Conservation (phyloP, 2,113 vertebrate species). For the Promerops cafer region DNA sequence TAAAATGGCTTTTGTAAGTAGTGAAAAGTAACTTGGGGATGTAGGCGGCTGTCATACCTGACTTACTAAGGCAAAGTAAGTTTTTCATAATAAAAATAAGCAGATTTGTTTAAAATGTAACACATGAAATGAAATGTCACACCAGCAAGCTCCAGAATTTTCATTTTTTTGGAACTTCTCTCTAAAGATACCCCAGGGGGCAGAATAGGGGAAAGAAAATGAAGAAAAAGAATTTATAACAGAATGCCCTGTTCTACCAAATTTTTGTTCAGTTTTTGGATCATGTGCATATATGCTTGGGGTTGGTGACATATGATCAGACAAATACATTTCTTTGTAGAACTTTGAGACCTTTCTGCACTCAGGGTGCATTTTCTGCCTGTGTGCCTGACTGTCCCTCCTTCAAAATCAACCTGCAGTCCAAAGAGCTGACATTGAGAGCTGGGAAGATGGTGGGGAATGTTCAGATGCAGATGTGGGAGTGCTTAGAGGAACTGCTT, state of each 20-base stretch:
- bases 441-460: not conserved
- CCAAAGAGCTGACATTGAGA: not conserved
- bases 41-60: not conserved
- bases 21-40: conserved; percentile 34
- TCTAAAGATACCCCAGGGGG: not conserved
- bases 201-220: not conserved
- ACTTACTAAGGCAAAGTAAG: conserved; percentile 1
- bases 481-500: not conserved
- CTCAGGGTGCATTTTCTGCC: not conserved
- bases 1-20: conserved; percentile 31
- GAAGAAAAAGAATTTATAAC: not conserved
- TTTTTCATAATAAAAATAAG: not conserved
- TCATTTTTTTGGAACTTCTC: not conserved
- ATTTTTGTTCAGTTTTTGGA: not conserved
- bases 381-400: not conserved
- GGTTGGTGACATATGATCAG: rapidly evolving
- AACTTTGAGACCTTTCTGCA: not conserved
- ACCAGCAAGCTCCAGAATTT: not conserved
- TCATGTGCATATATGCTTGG: not conserved
- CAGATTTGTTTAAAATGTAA: conserved; percentile 17
- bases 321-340: not conserved
- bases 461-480: not conserved
- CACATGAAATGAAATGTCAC: not conserved
- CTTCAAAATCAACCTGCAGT: not conserved
- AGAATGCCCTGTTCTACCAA: not conserved